phyloP scores from a whole-genome alignment of 2,888 invertebrate genomes.

The Priocnemis perturbator region DNA sequence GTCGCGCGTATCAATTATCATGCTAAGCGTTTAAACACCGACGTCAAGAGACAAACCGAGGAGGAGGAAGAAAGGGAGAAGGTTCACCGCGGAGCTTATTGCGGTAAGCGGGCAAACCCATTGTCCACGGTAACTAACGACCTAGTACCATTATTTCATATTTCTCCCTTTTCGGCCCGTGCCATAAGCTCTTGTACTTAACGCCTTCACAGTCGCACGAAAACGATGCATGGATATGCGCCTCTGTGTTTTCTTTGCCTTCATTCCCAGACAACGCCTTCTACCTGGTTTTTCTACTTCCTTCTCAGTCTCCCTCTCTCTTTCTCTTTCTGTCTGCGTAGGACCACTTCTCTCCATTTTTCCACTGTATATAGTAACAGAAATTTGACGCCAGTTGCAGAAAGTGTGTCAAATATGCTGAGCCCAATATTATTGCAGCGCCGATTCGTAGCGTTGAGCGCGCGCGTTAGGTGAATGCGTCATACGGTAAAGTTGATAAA shows the following conservation, averaged over 20 bases:
- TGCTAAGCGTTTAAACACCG: conserved; percentile 8
- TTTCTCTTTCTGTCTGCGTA: not conserved
- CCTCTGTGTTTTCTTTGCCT: conserved; percentile 6
- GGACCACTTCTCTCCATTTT: conserved; percentile 1
- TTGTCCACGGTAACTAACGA: conserved; percentile 55
- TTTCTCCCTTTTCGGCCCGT: conserved; percentile 37
- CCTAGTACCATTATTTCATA: conserved; percentile 60
- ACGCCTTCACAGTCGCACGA: conserved; percentile 31
- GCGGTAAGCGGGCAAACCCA: conserved; percentile 37
- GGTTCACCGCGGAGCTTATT: conserved; percentile 24
- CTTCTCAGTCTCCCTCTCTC: conserved; percentile 4
- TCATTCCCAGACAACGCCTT: not conserved
- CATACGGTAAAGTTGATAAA: not conserved
- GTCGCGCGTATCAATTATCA: not conserved
- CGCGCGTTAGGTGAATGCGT: conserved; percentile 9
- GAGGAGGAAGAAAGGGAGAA: conserved; percentile 8
- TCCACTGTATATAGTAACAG: not conserved
- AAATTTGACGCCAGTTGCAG: too few species aligned
- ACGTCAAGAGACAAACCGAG: conserved; percentile 17
- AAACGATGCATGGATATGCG: not conserved
- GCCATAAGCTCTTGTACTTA: conserved; percentile 29
- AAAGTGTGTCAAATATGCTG: too few species aligned
- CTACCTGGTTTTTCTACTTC: not conserved
- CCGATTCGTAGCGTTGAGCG: too few species aligned
- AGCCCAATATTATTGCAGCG: too few species aligned